Base-by-base conservation (phyloP, 2,113 vertebrate species). In the Odontophorus gujanensis region DNA sequence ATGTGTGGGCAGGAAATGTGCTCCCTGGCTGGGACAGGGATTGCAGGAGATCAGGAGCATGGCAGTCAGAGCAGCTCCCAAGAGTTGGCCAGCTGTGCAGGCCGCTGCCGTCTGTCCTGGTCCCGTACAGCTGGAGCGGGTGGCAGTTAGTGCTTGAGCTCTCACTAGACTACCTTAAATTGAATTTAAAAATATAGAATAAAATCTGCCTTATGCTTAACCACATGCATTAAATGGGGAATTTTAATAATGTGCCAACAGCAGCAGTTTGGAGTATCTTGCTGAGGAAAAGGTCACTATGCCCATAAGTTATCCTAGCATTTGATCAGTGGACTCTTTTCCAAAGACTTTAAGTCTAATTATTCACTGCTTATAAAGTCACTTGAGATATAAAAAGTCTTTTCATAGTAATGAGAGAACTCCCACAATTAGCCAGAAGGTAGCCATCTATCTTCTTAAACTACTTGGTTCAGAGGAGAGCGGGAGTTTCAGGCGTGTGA, bases 381-480 rank as follows among this genome's bases (percentile, higher is more conserved):
- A 98, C 96, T 97, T 84, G 94, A 97, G 96, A 95, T 96, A 96
- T 94, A 97, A 98, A 96, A 97, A 94, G 89, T 95, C 97, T 97
- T 97, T 97, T 97, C 83, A 93, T 96, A 96, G 95, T 92, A 97
- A 97, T 96, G 96, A 97, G 97, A 98, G 96, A 88, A 97, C 97
- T 97, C 95, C 95, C 92, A 93, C 96, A 97, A 98, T 98, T 98
- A 98, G 97, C 97, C 97, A 97, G 97, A 95, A 98, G 98, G 98
- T 97, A 97, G 93, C 94, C 95, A 97, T 98, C 92, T 95, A 96
- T 98, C 97, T 97, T 98, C 96, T 96, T 96, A 97, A 98, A 96
- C 90, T 96, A 74, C 92, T 96, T 22, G 1, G 69, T 95, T 97
- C 71, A 18, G 93, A 95, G 92, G 89, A 97, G 95, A 96, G 84